These are phyloP conservation scores for Epistrophella euchroma DNA, from an alignment of 2,888 invertebrate genomes.

Conservation along the genomic window DNA sequence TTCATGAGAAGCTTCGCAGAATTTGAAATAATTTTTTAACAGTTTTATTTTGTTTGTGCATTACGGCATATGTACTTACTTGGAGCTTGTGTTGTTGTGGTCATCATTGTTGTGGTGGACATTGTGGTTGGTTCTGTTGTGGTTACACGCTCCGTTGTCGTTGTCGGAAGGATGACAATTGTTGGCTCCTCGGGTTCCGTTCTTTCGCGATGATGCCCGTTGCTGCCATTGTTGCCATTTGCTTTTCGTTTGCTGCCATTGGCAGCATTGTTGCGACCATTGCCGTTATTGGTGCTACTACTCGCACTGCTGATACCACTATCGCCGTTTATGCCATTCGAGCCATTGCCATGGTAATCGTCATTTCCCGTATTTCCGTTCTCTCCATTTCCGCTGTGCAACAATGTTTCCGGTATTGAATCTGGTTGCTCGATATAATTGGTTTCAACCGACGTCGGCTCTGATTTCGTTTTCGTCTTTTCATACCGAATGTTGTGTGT, in stretches of 20 bases:
- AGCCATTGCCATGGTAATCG: constrained; percentile 80
- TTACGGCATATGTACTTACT: constrained; percentile 84
- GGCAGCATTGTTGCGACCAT: constrained; percentile 70
- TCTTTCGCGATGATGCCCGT: constrained; percentile 75
- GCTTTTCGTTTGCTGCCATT: constrained; percentile 68
- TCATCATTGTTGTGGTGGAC: constrained; percentile 85
- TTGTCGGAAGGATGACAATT: constrained; percentile 83
- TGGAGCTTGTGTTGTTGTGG: constrained; percentile 85
- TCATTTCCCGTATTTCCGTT: constrained; percentile 83
- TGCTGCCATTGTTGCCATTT: constrained; percentile 59
- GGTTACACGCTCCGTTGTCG: constrained; percentile 84
- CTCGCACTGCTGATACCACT: constrained; percentile 57
- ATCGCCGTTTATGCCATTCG: constrained; percentile 68
- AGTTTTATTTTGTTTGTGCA: constrained; percentile 10
- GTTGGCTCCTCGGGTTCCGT: constrained; percentile 82
- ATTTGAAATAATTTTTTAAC: constrained; percentile 19
- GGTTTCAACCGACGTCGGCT: constrained; percentile 82
- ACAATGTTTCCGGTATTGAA: constrained; percentile 80
- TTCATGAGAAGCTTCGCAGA: constrained; percentile 13
- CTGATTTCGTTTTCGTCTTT: constrained; percentile 79
- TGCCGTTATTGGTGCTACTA: constrained; percentile 75
- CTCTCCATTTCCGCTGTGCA: constrained; percentile 83
- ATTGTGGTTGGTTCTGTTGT: constrained; percentile 84
- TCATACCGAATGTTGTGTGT: constrained; percentile 23
- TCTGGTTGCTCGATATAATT: constrained; percentile 83